phyloP scores from a whole-genome alignment of 92 coral and sea anemone genomes.

The Epizoanthus rinbou region DNA sequence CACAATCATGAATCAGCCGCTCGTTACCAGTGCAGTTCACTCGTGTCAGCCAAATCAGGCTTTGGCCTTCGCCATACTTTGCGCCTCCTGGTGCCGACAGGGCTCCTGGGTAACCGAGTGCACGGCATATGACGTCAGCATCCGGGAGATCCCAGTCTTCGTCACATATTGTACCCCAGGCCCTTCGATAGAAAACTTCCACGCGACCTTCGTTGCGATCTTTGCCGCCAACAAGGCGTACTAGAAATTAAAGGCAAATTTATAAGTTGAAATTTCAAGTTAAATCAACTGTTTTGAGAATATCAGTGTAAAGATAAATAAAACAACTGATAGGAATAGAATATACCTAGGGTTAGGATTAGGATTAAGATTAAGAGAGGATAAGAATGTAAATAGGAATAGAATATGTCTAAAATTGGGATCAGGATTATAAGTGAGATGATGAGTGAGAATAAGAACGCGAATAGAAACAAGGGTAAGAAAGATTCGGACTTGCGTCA shows the following conservation, averaged over 20 bases:
- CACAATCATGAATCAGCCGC: constrained; percentile 26
- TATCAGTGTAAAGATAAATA: neutral
- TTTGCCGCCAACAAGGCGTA: constrained; percentile 31
- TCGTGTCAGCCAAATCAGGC: constrained; percentile 32
- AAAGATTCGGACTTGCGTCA: too few relatives aligned
- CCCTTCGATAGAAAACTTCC: constrained; percentile 13
- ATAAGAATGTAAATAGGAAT: too few relatives aligned
- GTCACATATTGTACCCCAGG: constrained; percentile 44
- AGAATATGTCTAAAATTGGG: too few relatives aligned
- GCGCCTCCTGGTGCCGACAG: constrained; percentile 16
- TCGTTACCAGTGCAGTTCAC: constrained; percentile 36
- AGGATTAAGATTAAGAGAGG: too few relatives aligned
- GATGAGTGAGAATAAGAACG: too few relatives aligned
- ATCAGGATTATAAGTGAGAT: too few relatives aligned
- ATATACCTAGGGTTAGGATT: too few relatives aligned
- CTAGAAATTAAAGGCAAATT: neutral
- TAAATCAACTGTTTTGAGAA: neutral
- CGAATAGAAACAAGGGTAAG: too few relatives aligned
- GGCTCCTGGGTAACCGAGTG: constrained; percentile 31
- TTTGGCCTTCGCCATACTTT: constrained; percentile 28
- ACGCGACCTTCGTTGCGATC: constrained; percentile 30
- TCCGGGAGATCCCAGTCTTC: constrained; percentile 33
- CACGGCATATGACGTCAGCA: constrained; percentile 30
- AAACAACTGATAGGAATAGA: too few relatives aligned
- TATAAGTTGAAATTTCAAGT: neutral